Evolutionary conservation across 2,113 vertebrate genomes (phyloP).

Genomic region (Tichodroma muraria): DNA sequence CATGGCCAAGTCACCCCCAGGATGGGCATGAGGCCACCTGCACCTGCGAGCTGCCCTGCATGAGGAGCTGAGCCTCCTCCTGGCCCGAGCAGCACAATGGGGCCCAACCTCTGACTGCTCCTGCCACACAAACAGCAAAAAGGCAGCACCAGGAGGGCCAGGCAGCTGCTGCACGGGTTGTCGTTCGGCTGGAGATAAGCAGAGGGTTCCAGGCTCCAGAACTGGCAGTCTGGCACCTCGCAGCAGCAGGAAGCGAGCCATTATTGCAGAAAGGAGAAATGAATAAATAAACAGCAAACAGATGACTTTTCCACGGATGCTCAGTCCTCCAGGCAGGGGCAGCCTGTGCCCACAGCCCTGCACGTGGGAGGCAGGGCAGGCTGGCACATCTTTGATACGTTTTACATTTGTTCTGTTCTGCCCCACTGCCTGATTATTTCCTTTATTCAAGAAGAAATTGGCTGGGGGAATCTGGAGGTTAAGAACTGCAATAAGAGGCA

Average conservation of each 20-base stretch:
- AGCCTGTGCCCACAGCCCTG: neutral
- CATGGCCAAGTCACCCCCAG: neutral
- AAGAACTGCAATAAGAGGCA: slow-evolving; percentile 8
- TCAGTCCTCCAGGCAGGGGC: neutral
- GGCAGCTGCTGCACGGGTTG: neutral
- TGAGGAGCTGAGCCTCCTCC: neutral
- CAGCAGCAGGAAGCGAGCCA: neutral
- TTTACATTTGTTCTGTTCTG: slow-evolving; percentile 34
- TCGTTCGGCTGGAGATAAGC: neutral
- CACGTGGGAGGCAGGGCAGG: neutral
- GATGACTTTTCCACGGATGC: neutral
- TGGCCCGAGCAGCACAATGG: neutral
- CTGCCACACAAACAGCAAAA: neutral
- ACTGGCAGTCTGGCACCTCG: neutral
- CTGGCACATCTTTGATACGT: neutral
- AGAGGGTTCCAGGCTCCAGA: neutral
- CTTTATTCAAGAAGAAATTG: neutral
- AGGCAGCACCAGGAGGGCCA: neutral
- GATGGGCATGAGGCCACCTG: neutral
- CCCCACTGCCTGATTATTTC: neutral
- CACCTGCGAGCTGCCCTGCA: neutral
- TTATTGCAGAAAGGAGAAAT: neutral
- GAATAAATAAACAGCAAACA: neutral
- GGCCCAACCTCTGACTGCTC: neutral
- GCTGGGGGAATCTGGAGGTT: slow-evolving; percentile 23